Evolutionary conservation across 2,888 invertebrate species (phyloP).

Genomic region (Punctoribates punctum): DNA sequence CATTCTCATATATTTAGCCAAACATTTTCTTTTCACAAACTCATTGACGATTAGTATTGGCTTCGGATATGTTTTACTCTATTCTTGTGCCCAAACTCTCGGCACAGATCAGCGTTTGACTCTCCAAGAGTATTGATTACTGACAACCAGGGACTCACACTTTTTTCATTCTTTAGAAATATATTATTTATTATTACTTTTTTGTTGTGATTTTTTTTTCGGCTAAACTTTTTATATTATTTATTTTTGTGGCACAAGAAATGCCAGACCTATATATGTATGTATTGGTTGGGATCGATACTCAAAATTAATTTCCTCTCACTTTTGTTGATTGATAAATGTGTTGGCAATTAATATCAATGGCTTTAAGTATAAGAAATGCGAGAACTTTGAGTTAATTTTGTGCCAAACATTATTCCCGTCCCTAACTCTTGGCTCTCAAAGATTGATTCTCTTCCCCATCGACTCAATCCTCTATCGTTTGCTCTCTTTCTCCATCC

Average conservation of each 20-base stretch:
- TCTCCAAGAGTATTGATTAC: constrained; percentile 15
- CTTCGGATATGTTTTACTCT: not conserved
- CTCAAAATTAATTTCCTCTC: constrained; percentile 8
- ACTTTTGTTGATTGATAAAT: constrained; percentile 23
- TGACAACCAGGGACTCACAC: not conserved
- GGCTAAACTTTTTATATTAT: not conserved
- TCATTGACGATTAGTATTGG: constrained; percentile 28
- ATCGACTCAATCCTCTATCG: no score
- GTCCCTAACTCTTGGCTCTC: not conserved
- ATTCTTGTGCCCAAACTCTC: not conserved
- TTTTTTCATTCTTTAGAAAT: constrained; percentile 1
- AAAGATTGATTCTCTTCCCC: no score
- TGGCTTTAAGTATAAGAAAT: not conserved
- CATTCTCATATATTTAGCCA: not conserved
- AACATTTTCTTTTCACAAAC: not conserved
- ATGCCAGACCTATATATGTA: constrained; percentile 16
- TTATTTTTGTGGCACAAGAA: constrained; percentile 16
- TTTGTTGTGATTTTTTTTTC: constrained; percentile 20
- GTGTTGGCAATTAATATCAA: constrained; percentile 21
- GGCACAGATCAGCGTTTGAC: not conserved
- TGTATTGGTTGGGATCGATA: not conserved
- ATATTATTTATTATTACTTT: not conserved
- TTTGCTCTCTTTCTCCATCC: no score
- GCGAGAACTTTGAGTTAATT: constrained; percentile 15
- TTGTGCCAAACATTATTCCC: not conserved